Evolutionary conservation across 2,113 vertebrate species (phyloP).

Genomic region (Bufo bufo): DNA sequence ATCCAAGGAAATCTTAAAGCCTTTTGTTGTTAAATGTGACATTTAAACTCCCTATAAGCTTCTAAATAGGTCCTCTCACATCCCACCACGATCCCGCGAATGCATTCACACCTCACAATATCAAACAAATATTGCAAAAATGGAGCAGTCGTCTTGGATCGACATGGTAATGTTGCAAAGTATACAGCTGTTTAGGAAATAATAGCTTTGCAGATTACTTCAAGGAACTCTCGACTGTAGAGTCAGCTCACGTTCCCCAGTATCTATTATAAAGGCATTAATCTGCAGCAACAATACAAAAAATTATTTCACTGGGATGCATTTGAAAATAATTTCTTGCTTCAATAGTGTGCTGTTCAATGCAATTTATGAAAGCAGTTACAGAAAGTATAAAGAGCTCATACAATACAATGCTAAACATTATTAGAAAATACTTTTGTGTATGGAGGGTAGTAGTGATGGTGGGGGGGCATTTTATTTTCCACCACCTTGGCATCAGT

Average conservation of each 20-base stretch:
- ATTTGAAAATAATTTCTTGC: slow-evolving; percentile 52
- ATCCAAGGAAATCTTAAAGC: slow-evolving; percentile 7
- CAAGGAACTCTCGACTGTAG: slow-evolving; percentile 41
- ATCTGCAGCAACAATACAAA: slow-evolving; percentile 39
- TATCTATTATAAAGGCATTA: slow-evolving; percentile 44
- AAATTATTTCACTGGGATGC: slow-evolving; percentile 29
- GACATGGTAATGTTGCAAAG: background rate
- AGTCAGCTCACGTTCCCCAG: slow-evolving; percentile 46
- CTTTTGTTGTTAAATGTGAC: slow-evolving; percentile 36
- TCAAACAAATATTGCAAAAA: slow-evolving; percentile 43
- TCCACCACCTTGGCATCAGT: background rate
- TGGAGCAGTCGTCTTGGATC: slow-evolving; percentile 34
- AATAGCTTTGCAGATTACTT: slow-evolving; percentile 51
- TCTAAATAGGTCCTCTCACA: slow-evolving; percentile 36
- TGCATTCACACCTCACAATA: slow-evolving; percentile 26
- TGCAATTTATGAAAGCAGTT: slow-evolving; percentile 28
- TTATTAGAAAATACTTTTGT: slow-evolving; percentile 13
- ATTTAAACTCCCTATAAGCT: slow-evolving; percentile 49
- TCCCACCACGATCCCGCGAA: background rate
- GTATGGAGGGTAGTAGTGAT: background rate
- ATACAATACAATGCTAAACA: slow-evolving; percentile 11
- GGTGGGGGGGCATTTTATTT: background rate
- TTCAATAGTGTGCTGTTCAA: slow-evolving; percentile 30
- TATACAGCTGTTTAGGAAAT: slow-evolving; percentile 53
- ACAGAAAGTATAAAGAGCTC: slow-evolving; percentile 13